These are phyloP conservation scores for Physeter macrocephalus DNA, from an alignment of 2,113 vertebrate species.

Conservation along the genomic window DNA sequence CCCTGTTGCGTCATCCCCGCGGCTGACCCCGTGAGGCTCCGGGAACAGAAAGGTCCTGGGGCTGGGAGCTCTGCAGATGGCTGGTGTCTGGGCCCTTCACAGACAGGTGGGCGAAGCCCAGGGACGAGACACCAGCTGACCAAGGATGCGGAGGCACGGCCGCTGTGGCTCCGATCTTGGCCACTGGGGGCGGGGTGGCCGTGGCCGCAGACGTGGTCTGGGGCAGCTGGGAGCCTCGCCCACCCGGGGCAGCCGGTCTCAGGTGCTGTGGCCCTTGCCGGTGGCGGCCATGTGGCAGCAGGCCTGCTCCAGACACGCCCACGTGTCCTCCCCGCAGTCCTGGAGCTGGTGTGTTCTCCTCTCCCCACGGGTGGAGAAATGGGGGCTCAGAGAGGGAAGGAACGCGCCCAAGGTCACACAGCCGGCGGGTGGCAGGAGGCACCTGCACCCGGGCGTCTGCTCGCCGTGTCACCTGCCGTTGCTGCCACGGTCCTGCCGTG, in stretches of 20 bases:
- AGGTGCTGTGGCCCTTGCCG: not conserved
- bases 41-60: not conserved
- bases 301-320: not conserved
- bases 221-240: not conserved
- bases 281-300: not conserved
- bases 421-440: not conserved
- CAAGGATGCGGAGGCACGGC: rapidly evolving
- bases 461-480: not conserved
- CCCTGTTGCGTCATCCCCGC: rapidly evolving
- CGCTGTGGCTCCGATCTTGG: not conserved
- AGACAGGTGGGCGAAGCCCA: too few relatives aligned
- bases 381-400: not conserved
- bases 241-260: not conserved
- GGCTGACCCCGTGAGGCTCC: not conserved
- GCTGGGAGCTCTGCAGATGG: not conserved
- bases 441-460: not conserved
- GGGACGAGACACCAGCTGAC: rapidly evolving
- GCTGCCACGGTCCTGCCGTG: not conserved
- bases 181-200: not conserved
- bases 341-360: rapidly evolving
- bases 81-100: not conserved
- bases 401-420: not conserved
- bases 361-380: rapidly evolving
- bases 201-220: not conserved
- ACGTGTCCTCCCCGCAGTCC: not conserved